Conservation (phyloP, 2,797 vertebrate genomes). For the Ataeniobius toweri region DNA sequence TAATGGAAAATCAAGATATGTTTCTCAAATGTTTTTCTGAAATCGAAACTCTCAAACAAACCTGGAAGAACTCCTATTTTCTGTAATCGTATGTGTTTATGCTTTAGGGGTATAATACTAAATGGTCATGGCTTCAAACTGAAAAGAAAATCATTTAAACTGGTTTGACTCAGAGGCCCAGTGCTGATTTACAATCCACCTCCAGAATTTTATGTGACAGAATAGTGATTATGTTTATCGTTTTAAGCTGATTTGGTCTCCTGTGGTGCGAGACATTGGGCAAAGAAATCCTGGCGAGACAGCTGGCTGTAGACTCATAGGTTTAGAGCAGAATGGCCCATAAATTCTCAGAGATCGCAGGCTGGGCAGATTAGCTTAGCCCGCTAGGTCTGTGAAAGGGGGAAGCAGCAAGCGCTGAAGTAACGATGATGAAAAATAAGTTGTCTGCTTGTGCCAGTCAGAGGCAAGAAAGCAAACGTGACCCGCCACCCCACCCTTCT, state of each 20-base stretch:
- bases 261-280: conserved; percentile 72
- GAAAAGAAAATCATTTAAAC: conserved; percentile 32
- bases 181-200: conserved; percentile 27
- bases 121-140: conserved; percentile 3
- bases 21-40: not conserved
- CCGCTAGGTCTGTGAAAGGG: conserved; percentile 43
- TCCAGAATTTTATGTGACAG: conserved; percentile 43
- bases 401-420: conserved; percentile 70
- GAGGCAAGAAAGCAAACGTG: conserved; percentile 67
- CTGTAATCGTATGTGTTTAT: conserved; percentile 6
- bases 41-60: conserved; percentile 27
- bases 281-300: conserved; percentile 65
- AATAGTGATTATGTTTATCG: conserved; percentile 55
- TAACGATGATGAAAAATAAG: conserved; percentile 85
- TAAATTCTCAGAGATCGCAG: conserved; percentile 44
- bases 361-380: conserved; percentile 67
- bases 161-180: conserved; percentile 17
- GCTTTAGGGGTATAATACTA: conserved; percentile 34
- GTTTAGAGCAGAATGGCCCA: conserved; percentile 42
- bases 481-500: conserved; percentile 65
- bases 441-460: conserved; percentile 81
- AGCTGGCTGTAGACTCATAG: conserved; percentile 61
- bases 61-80: conserved; percentile 14
- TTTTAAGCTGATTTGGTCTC: conserved; percentile 76
- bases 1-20: not conserved